Evolutionary conservation across 2,113 vertebrate genomes (phyloP).

Genomic region (Larimichthys crocea): DNA sequence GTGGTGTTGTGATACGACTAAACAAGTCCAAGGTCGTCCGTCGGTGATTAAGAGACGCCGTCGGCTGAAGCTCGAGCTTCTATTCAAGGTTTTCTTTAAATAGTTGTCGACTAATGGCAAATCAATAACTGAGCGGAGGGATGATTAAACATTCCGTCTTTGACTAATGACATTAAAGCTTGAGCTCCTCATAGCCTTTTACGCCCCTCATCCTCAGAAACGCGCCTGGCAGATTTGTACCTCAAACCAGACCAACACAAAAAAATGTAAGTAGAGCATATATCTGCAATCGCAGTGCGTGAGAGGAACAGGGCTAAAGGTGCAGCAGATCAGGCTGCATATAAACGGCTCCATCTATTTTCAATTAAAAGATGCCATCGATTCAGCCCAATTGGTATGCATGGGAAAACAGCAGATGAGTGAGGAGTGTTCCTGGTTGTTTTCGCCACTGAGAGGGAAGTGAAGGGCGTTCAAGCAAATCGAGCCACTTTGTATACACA

Average conservation of each 20-base stretch:
- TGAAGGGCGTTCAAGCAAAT: slow-evolving; percentile 69
- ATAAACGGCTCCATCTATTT: slow-evolving; percentile 77
- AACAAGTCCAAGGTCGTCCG: slow-evolving; percentile 72
- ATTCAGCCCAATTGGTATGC: slow-evolving; percentile 78
- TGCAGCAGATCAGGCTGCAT: slow-evolving; percentile 76
- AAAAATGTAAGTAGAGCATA: slow-evolving; percentile 49
- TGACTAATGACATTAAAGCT: slow-evolving; percentile 80
- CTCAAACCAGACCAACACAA: slow-evolving; percentile 22
- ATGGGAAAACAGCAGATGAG: slow-evolving; percentile 67
- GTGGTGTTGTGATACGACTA: slow-evolving; percentile 55
- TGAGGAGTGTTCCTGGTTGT: slow-evolving; percentile 67
- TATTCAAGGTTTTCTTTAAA: slow-evolving; percentile 76
- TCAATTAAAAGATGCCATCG: slow-evolving; percentile 82
- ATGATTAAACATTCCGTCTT: slow-evolving; percentile 83
- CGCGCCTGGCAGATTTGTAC: slow-evolving; percentile 46
- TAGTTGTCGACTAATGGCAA: slow-evolving; percentile 79
- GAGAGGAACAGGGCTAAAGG: slow-evolving; percentile 51
- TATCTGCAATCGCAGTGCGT: slow-evolving; percentile 50
- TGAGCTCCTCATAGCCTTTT: slow-evolving; percentile 52
- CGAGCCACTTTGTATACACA: slow-evolving; percentile 62
- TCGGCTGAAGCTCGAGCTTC: slow-evolving; percentile 40
- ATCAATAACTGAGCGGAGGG: slow-evolving; percentile 73
- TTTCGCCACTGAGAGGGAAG: slow-evolving; percentile 50
- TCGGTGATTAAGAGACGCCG: slow-evolving; percentile 67
- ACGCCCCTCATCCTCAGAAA: slow-evolving; percentile 54